phyloP scores from a whole-genome alignment of 2,888 invertebrate genomes.

The Podotricha telesiphe region DNA sequence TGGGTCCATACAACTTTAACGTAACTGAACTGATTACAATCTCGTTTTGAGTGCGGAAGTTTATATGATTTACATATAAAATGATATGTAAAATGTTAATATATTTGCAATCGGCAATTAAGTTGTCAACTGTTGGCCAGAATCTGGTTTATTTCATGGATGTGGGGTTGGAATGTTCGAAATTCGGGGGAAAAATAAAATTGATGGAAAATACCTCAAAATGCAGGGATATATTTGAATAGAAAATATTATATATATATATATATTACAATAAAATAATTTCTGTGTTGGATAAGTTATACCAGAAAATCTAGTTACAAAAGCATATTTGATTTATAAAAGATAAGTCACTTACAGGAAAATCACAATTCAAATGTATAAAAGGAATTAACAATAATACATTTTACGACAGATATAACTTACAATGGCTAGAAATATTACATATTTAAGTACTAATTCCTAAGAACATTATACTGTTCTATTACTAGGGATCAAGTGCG shows the following conservation, averaged over 20 bases:
- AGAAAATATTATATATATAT: too few species aligned
- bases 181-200: neutral
- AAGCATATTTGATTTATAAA: too few species aligned
- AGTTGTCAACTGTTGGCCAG: too few species aligned
- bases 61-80: conserved; percentile 25
- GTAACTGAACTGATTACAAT: conserved; percentile 35
- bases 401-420: neutral
- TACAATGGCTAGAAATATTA: conserved; percentile 16
- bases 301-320: too few species aligned
- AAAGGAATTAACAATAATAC: neutral
- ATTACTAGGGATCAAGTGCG: conserved; percentile 24
- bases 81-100: neutral
- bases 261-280: too few species aligned
- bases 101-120: too few species aligned
- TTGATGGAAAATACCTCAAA: too few species aligned
- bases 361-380: neutral
- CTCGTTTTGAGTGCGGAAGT: conserved; percentile 20
- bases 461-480: conserved; percentile 17
- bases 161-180: neutral
- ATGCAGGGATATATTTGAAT: too few species aligned
- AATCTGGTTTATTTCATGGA: neutral
- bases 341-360: too few species aligned
- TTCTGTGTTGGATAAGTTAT: too few species aligned
- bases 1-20: conserved; percentile 28
- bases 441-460: conserved; percentile 20